These are phyloP conservation scores for Mormyrus proboscirostris DNA, from an alignment of 2,797 vertebrate species.

Conservation along the genomic window DNA sequence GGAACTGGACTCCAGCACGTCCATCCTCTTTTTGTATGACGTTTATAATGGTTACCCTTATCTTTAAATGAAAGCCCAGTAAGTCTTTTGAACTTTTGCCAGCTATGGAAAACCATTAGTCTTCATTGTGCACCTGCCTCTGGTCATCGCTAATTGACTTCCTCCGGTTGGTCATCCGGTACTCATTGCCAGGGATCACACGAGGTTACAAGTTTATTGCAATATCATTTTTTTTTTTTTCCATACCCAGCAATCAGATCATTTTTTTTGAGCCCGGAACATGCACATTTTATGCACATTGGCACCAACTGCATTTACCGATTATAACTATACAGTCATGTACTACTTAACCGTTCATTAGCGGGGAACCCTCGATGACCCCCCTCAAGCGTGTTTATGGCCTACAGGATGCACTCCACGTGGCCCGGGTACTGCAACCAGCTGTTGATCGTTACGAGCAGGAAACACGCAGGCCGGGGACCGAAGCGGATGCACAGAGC, in stretches of 20 bases:
- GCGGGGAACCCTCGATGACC: neutral
- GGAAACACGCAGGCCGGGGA: slow-evolving; percentile 52
- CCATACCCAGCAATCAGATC: neutral
- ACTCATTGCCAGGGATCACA: neutral
- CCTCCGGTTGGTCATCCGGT: neutral
- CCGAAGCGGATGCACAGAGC: slow-evolving; percentile 47
- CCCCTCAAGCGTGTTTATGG: neutral
- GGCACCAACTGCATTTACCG: neutral
- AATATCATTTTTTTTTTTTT: neutral
- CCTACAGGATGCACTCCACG: slow-evolving; percentile 32
- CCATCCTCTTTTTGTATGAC: neutral
- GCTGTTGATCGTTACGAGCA: slow-evolving; percentile 59
- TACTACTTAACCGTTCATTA: neutral
- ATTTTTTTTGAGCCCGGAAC: neutral
- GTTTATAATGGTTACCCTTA: neutral
- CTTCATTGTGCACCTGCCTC: slow-evolving; percentile 4
- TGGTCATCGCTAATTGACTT: neutral
- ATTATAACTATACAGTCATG: neutral
- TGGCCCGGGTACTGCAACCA: slow-evolving; percentile 31
- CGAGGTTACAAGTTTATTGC: neutral
- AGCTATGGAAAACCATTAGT: neutral
- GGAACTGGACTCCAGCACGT: neutral
- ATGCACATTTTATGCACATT: neutral
- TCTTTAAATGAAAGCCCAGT: neutral
- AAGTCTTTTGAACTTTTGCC: neutral